These are phyloP conservation scores for Lacerta bilineata DNA, from an alignment of 2,797 vertebrate species.

Conservation along the genomic window DNA sequence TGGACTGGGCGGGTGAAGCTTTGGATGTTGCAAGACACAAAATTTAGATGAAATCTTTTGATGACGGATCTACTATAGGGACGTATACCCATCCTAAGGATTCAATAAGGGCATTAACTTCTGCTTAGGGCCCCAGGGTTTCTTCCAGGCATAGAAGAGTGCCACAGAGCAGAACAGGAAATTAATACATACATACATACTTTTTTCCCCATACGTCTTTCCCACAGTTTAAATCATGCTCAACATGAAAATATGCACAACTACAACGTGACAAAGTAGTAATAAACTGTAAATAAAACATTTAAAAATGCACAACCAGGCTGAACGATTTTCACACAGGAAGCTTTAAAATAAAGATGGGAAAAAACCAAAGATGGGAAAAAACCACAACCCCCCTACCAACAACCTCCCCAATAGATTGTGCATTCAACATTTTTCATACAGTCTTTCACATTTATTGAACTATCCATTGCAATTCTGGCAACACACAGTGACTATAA, in stretches of 20 bases:
- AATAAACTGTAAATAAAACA: no score
- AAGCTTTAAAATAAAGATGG: no score
- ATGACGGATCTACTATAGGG: neutral
- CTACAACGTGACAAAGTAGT: no score
- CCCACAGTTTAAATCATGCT: no score
- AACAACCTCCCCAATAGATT: no score
- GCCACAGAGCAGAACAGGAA: fast-evolving
- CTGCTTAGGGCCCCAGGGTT: neutral
- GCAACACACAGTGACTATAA: neutral
- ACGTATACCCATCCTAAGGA: neutral
- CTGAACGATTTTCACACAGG: no score
- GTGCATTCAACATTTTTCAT: slow-evolving; percentile 9
- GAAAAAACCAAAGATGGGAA: no score
- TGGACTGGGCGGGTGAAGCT: neutral
- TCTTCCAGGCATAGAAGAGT: neutral
- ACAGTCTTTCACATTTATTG: fast-evolving
- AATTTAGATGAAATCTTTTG: neutral
- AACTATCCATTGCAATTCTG: slow-evolving; percentile 26
- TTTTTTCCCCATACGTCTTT: no score
- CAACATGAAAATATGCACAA: no score
- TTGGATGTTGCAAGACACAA: neutral
- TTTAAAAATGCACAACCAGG: no score
- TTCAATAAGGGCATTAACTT: neutral
- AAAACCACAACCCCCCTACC: no score
- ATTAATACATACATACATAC: neutral